phyloP scores from a whole-genome alignment of 53 echinoderm and acorn worm species.

The Actinopyga echinites region DNA sequence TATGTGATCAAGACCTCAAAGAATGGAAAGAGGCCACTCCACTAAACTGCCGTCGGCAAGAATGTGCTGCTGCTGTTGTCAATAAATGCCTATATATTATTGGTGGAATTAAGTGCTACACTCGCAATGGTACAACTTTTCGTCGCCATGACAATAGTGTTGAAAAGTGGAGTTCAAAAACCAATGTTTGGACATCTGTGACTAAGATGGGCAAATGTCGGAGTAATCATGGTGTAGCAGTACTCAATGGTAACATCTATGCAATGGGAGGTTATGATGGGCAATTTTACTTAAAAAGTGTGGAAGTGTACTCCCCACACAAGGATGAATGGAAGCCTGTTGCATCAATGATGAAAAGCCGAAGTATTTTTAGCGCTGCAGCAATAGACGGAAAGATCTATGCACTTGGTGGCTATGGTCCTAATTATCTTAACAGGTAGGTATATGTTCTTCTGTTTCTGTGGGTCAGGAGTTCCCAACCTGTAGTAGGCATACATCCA shows the following conservation, averaged over 20 bases:
- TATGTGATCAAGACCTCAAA: slow-evolving; percentile 61
- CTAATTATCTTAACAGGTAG: slow-evolving; percentile 89
- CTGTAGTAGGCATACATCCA: too few relatives aligned
- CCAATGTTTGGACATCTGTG: slow-evolving; percentile 72
- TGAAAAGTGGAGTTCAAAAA: slow-evolving; percentile 76
- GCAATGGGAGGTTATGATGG: slow-evolving; percentile 90
- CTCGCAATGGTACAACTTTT: slow-evolving; percentile 64
- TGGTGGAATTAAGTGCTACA: slow-evolving; percentile 78
- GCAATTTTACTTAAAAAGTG: slow-evolving; percentile 82
- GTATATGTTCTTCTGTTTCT: slow-evolving; percentile 6
- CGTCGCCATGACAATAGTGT: slow-evolving; percentile 85
- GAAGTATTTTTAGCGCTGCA: slow-evolving; percentile 77
- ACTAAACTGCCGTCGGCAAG: slow-evolving; percentile 81
- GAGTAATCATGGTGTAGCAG: slow-evolving; percentile 88
- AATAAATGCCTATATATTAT: slow-evolving; percentile 79
- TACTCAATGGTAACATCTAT: slow-evolving; percentile 81
- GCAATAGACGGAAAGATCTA: slow-evolving; percentile 82
- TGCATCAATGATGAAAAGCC: slow-evolving; percentile 82
- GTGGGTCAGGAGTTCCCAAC: too few relatives aligned
- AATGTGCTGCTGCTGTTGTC: slow-evolving; percentile 79
- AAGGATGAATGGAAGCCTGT: slow-evolving; percentile 71
- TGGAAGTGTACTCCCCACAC: slow-evolving; percentile 74
- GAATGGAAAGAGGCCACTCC: slow-evolving; percentile 81
- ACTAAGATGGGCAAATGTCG: slow-evolving; percentile 80
- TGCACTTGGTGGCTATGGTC: slow-evolving; percentile 94